Conservation (phyloP, 2,888 invertebrate genomes). For the Arge pagana region DNA sequence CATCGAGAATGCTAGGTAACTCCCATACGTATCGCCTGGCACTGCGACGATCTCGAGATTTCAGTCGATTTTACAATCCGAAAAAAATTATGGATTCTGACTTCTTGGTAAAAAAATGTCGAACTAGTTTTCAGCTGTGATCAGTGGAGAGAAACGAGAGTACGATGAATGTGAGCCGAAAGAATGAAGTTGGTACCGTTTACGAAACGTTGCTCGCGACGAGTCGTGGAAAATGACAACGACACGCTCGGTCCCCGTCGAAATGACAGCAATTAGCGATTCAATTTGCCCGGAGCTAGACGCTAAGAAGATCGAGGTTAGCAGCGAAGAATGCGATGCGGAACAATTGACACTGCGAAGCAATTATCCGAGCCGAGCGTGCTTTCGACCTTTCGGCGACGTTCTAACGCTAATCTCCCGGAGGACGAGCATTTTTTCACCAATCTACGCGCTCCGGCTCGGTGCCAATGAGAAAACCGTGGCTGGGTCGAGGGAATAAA, state of each 20-base stretch:
- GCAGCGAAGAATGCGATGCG: not conserved
- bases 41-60: too few relatives aligned
- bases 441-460: too few relatives aligned
- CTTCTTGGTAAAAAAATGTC: too few relatives aligned
- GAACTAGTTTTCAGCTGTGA: too few relatives aligned
- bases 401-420: conserved; percentile 3
- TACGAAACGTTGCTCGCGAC: not conserved
- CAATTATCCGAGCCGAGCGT: conserved; percentile 1
- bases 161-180: not conserved
- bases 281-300: not conserved
- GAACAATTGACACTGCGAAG: conserved; percentile 5
- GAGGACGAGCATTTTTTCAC: not conserved
- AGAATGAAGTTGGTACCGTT: not conserved
- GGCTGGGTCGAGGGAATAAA: conserved; percentile 31
- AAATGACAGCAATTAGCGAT: not conserved
- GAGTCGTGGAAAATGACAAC: not conserved
- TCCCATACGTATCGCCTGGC: too few relatives aligned
- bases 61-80: too few relatives aligned
- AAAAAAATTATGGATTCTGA: too few relatives aligned
- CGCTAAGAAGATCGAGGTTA: too few relatives aligned
- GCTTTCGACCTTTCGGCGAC: not conserved
- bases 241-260: not conserved
- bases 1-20: too few relatives aligned
- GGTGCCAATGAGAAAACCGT: conserved; percentile 18
- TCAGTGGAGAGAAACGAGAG: not conserved